phyloP scores from a whole-genome alignment of 2,113 vertebrate genomes.

The Psittacula cyanocephala region DNA sequence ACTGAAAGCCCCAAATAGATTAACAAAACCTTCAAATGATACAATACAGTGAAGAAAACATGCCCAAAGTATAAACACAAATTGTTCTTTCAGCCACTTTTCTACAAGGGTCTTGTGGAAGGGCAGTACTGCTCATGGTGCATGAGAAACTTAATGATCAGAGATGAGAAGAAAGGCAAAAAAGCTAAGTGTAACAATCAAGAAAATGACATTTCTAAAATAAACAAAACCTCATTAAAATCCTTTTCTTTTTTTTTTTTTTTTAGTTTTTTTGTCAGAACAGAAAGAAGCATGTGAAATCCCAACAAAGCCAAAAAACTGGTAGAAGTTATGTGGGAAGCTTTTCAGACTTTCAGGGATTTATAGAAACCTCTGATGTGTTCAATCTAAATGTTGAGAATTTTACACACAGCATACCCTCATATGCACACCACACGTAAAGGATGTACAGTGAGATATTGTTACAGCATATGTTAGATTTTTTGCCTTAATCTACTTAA shows the following conservation, averaged over 20 bases:
- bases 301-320: background rate
- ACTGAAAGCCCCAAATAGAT: background rate
- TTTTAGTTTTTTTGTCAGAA: slow-evolving; percentile 8
- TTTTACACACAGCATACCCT: slow-evolving; percentile 21
- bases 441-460: slow-evolving; percentile 30
- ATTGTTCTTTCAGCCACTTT: background rate
- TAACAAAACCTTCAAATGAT: background rate
- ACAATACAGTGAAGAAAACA: background rate
- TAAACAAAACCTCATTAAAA: slow-evolving; percentile 34
- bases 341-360: background rate
- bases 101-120: background rate
- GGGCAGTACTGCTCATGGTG: background rate
- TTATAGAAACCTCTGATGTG: slow-evolving; percentile 5
- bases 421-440: background rate
- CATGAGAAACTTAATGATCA: background rate
- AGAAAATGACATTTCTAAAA: slow-evolving; percentile 19
- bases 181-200: background rate
- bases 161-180: background rate
- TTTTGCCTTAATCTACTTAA: slow-evolving; percentile 42
- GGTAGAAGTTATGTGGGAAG: background rate
- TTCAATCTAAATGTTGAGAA: background rate
- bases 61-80: background rate
- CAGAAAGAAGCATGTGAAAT: slow-evolving; percentile 14
- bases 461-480: slow-evolving; percentile 35
- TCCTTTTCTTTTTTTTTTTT: background rate